phyloP scores from a whole-genome alignment of 2,888 invertebrate genomes.

The Tiphia femorata region DNA sequence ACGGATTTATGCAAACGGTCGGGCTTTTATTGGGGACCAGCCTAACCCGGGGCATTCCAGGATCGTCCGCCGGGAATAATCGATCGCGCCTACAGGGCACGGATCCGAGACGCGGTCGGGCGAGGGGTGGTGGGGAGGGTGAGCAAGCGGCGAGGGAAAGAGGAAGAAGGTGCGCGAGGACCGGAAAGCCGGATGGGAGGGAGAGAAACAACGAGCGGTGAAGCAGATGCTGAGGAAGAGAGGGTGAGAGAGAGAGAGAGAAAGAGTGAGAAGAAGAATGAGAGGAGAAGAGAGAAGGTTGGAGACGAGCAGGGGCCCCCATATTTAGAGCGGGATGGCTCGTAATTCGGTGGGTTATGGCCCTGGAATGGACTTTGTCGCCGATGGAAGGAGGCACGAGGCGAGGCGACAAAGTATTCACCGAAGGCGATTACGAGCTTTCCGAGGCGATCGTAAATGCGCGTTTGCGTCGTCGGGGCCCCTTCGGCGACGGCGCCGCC shows the following conservation, averaged over 20 bases:
- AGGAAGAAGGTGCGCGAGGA: background rate
- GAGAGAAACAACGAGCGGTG: background rate
- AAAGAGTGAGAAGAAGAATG: background rate
- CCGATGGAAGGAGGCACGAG: background rate
- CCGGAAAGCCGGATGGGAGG: background rate
- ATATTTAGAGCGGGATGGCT: constrained; percentile 28
- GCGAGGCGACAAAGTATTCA: constrained; percentile 38
- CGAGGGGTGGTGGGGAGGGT: background rate
- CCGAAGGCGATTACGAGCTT: constrained; percentile 31
- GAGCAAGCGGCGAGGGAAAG: background rate
- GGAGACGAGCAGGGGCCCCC: constrained; percentile 1
- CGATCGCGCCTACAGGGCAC: constrained; percentile 25
- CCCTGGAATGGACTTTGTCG: constrained; percentile 7
- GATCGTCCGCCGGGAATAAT: constrained; percentile 35
- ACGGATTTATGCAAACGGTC: constrained; percentile 49
- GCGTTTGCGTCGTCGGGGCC: constrained; percentile 17
- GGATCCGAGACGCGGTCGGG: background rate
- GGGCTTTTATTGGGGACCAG: constrained; percentile 27
- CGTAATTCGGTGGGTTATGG: constrained; percentile 35
- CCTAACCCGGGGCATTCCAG: constrained; percentile 24
- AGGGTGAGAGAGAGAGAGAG: background rate
- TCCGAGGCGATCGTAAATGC: constrained; percentile 32
- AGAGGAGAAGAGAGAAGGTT: background rate
- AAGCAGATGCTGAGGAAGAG: background rate
- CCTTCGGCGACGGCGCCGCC: constrained; percentile 26